phyloP scores from a whole-genome alignment of 1,140 invertebrate species.

The Neodiprion pinetum region DNA sequence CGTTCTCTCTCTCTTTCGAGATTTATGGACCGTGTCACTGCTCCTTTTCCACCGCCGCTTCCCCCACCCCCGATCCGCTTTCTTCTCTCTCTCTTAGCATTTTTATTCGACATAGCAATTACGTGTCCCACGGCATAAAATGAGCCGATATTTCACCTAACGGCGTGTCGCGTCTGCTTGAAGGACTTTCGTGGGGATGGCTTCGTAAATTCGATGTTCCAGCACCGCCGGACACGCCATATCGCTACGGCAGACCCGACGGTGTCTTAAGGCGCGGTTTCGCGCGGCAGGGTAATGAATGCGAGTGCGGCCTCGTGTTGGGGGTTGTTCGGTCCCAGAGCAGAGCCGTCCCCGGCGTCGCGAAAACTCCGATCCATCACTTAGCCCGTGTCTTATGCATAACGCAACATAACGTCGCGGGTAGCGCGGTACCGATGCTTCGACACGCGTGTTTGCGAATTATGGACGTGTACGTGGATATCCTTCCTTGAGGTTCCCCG shows the following conservation, averaged over 20 bases:
- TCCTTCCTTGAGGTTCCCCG: too few relatives aligned
- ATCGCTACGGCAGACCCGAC: neutral
- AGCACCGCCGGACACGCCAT: neutral
- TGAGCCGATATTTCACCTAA: neutral
- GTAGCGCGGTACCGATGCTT: neutral
- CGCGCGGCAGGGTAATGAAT: constrained; percentile 29
- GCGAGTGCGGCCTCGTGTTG: constrained; percentile 42
- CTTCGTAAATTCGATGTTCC: constrained; percentile 7
- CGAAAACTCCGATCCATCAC: constrained; percentile 43
- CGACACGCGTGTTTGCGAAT: neutral
- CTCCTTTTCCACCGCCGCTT: constrained; percentile 28
- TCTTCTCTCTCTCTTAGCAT: constrained; percentile 25
- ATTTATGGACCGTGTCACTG: constrained; percentile 17
- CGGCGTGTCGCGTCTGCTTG: neutral
- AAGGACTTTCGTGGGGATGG: neutral
- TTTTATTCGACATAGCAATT: constrained; percentile 22
- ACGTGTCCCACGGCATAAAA: neutral
- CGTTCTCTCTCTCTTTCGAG: neutral
- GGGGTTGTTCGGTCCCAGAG: constrained; percentile 34
- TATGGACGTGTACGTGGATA: too few relatives aligned
- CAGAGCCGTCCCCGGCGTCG: constrained; percentile 24
- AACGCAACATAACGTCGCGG: neutral
- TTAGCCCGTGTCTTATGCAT: constrained; percentile 26
- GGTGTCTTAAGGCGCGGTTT: constrained; percentile 10
- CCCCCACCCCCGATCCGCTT: too few relatives aligned